Conservation (phyloP, 1,140 invertebrate genomes). For the Elymnias hypermnestra region DNA sequence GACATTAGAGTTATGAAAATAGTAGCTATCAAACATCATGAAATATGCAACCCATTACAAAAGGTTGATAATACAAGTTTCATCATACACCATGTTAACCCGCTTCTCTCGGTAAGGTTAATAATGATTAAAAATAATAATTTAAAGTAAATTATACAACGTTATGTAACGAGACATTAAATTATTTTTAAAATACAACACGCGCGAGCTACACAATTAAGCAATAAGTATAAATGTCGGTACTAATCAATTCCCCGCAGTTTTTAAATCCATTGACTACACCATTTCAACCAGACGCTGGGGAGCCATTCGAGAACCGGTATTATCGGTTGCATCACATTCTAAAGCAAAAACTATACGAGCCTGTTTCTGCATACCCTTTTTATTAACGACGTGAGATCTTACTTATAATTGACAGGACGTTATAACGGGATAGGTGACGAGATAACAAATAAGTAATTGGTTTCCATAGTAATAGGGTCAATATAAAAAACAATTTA, state of each 20-base stretch:
- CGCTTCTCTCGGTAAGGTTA: too few species aligned
- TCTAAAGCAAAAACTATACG: constrained; percentile 37
- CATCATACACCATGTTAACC: too few species aligned
- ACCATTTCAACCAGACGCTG: constrained; percentile 48
- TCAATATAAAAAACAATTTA: too few species aligned
- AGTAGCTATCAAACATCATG: too few species aligned
- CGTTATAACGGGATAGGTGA: constrained; percentile 12
- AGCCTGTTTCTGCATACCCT: constrained; percentile 26
- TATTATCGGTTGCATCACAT: constrained; percentile 50
- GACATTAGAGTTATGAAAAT: too few species aligned
- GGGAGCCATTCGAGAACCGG: constrained; percentile 62
- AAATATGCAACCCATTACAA: too few species aligned
- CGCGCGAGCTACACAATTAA: constrained; percentile 5
- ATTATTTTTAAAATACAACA: too few species aligned
- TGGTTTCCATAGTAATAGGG: not conserved
- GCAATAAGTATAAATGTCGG: constrained; percentile 12
- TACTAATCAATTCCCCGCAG: constrained; percentile 50
- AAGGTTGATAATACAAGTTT: too few species aligned
- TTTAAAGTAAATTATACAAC: too few species aligned
- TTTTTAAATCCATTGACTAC: constrained; percentile 49
- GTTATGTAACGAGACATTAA: too few species aligned
- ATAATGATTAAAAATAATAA: too few species aligned
- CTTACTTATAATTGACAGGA: constrained; percentile 17
- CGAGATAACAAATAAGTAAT: constrained; percentile 5
- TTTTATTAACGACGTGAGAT: constrained; percentile 11